Base-by-base conservation (phyloP, 2,888 invertebrate species). In the Drosophila mulleri region DNA sequence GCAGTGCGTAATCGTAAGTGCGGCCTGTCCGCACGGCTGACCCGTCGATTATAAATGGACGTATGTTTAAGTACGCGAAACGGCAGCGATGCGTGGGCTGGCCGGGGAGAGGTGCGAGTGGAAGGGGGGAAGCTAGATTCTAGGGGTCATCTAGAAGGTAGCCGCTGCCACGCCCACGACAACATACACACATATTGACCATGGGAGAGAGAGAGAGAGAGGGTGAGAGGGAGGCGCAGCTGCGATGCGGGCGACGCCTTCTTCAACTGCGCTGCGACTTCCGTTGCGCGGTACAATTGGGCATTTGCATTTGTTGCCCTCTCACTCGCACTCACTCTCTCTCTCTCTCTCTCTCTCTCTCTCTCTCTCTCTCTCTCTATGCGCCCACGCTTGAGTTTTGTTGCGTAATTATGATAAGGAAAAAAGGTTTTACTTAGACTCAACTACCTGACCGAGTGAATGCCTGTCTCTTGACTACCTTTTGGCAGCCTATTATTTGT, bases 351-450 rank as follows among this genome's bases (percentile, higher is more conserved):
- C 23, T 3, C 23, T 23, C 23, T 2, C 3, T 3, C 2, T 16
- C 14, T 16, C 14, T 37, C 37, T 39, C 35, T 12, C 35, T 39
- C 62, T 53, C 8, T 39, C 44, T 5, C n/a, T 12, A 5, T 14
- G 20, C 63, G 47, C 39, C 47, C 37, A 41, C 64, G 42, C 44
- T 60, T 57, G 47, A 56, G 53, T 61, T 84, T 88, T 90, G 88
- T 86, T 87, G 90, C 87, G 86, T 87, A 87, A 90, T 90, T 87
- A 87, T 87, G 86, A 87, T 87, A 87, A 87, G 90, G 8, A 37
- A 83, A 88, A 87, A 87, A 90, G 89, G 90, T 88, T 86, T 86
- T 90, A 86, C 87, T 86, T 88, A 67, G 77, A 61, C 79, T 63
- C 67, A 67, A 48, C 52, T 58, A 42, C 54, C 42, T 66, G 26